Percentiles rank a stretch among this genome's conserved stretches.
These are phyloP conservation scores for Oryzias curvinotus DNA, from an alignment of 2,113 vertebrate species.

Conservation along the genomic window DNA sequence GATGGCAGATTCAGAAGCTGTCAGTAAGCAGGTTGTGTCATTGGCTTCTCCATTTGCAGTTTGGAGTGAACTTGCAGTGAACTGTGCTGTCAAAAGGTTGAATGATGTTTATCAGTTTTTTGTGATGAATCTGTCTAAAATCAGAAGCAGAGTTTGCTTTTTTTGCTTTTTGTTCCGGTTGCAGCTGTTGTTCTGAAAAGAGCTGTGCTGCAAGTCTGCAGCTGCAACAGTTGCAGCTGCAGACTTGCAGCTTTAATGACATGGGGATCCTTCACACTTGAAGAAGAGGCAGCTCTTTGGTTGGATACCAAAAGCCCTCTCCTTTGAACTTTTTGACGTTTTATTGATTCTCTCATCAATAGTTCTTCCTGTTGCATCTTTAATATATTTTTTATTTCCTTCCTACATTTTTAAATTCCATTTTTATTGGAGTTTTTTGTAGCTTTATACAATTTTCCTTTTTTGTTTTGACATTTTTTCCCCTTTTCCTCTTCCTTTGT, in stretches of 20 bases:
- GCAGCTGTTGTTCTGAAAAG: slow-evolving; percentile 20
- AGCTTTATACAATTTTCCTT: not conserved
- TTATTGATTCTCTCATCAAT: too few species aligned
- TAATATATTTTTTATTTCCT: too few species aligned
- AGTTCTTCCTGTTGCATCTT: too few species aligned
- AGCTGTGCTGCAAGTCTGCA: not conserved
- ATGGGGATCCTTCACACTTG: slow-evolving; percentile 48
- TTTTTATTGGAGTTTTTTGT: too few species aligned
- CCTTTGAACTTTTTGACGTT: not conserved
- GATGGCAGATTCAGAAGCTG: too few species aligned
- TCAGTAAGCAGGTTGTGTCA: too few species aligned
- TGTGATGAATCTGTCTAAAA: too few species aligned
- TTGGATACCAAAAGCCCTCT: slow-evolving; percentile 28
- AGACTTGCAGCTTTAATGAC: slow-evolving; percentile 63
- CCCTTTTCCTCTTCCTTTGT: not conserved
- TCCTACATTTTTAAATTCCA: too few species aligned
- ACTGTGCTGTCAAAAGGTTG: too few species aligned
- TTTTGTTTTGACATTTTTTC: not conserved
- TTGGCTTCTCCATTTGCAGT: too few species aligned
- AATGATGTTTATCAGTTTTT: too few species aligned
- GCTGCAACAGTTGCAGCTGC: slow-evolving; percentile 23
- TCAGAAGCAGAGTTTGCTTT: slow-evolving; percentile 5
- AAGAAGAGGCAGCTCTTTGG: slow-evolving; percentile 43
- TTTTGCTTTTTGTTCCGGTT: not conserved
- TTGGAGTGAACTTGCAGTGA: too few species aligned